phyloP scores from a whole-genome alignment of 2,888 invertebrate species.

The Caenorhabditis japonica region DNA sequence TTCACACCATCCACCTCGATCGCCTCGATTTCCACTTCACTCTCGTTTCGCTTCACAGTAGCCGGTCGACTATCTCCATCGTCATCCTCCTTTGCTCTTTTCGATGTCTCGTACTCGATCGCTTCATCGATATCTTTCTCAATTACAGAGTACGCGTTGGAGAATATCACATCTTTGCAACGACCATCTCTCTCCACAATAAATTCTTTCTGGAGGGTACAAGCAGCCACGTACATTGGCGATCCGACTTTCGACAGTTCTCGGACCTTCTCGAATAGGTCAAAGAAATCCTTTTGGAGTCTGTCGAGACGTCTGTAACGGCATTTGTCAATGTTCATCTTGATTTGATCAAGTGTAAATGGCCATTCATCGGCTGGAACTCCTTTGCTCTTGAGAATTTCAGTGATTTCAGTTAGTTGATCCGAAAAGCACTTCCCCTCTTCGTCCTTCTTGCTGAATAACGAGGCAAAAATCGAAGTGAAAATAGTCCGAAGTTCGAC shows the following conservation, averaged over 20 bases:
- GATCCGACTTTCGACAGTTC: conserved; percentile 91
- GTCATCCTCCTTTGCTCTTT: conserved; percentile 47
- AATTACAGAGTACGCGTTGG: conserved; percentile 88
- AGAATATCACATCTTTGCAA: conserved; percentile 87
- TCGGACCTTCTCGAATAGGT: conserved; percentile 89
- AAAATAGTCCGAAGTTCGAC: conserved; percentile 92
- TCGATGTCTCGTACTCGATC: conserved; percentile 31
- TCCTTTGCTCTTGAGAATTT: conserved; percentile 82
- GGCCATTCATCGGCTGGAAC: conserved; percentile 81
- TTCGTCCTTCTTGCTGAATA: conserved; percentile 95
- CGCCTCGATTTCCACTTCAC: conserved; percentile 74
- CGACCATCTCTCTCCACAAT: conserved; percentile 83
- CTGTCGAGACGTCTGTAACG: conserved; percentile 92
- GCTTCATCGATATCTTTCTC: conserved; percentile 56
- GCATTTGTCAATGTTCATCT: conserved; percentile 88
- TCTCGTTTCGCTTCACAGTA: conserved; percentile 52
- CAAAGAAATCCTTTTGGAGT: conserved; percentile 90
- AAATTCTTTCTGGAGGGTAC: conserved; percentile 92
- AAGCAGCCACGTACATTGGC: conserved; percentile 90
- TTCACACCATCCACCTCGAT: conserved; percentile 83
- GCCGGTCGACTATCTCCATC: conserved; percentile 31
- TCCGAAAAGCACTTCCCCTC: conserved; percentile 96
- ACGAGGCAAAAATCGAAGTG: conserved; percentile 89
- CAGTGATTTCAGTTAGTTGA: conserved; percentile 90
- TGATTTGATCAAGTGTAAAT: conserved; percentile 91